Evolutionary conservation across 2,113 vertebrate genomes (phyloP), one percentile per base, ranked within the genome.

Genomic region (Clarias gariepinus): DNA sequence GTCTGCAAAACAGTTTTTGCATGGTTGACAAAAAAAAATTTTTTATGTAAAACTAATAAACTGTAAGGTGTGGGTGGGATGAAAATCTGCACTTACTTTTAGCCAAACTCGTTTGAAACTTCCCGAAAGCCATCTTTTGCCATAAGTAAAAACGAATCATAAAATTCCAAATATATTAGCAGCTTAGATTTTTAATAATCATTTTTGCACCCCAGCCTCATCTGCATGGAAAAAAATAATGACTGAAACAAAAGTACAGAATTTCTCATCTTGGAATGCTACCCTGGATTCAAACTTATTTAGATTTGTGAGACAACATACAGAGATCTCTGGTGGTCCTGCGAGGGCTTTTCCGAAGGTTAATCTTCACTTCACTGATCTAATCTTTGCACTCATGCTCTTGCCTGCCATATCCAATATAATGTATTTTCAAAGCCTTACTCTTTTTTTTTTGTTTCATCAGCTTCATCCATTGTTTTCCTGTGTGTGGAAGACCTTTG

Each of bases 401-500:
- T 57, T 33, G 1, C 61, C 52, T 3, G 12, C 28, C 6, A n/a
- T 47, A 28, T 21, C 2, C 25, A 86, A 84, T 25, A 36, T 53
- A 41, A 63, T 57, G 15, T 12, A 84, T 18, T 57, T 77, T 58
- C n/a, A 81, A 21, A 86, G n/a, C 53, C 0, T 25, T 3, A 19
- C 23, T 8, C 23, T n/a, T n/a, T n/a, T n/a, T 87, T 52, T 19
- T 52, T 12, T 10, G 2, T 6, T 16, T 87, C 19, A 16, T 33
- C 81, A 84, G 21, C 60, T 86, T 84, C 7, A 36, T 82, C n/a
- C 78, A 85, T 28, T 55, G 19, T 52, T 21, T 90, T 0, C 25
- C 47, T 25, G 11, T 88, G 16, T 66, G 19, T 7, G 87, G 87
- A 8, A 85, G 89, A 78, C 89, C 87, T 60, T 82, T 90, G 16